phyloP scores from a whole-genome alignment of 2,113 vertebrate genomes.

The Mus pahari region DNA sequence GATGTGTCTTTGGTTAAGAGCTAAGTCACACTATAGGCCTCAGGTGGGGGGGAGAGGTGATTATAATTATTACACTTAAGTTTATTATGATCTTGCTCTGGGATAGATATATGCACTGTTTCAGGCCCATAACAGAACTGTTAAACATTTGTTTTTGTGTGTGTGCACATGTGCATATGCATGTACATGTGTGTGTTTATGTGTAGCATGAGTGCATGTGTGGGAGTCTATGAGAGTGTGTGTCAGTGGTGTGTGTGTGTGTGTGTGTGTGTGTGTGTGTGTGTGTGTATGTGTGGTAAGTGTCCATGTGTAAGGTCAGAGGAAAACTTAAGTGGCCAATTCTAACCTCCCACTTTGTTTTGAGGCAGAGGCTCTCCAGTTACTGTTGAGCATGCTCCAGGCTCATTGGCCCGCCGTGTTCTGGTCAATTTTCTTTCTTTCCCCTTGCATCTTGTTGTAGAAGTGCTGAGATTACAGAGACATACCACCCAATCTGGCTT shows the following conservation, averaged over 20 bases:
- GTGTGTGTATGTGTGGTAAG: too few relatives aligned
- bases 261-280: neutral
- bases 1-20: neutral
- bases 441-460: neutral
- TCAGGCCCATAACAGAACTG: neutral
- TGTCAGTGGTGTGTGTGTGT: neutral
- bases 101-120: rapidly evolving
- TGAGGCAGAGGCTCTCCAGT: neutral
- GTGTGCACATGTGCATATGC: neutral
- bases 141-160: neutral
- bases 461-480: neutral
- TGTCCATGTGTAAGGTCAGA: neutral
- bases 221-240: too few relatives aligned
- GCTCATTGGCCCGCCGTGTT: too few relatives aligned
- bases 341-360: neutral
- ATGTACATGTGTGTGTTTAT: too few relatives aligned
- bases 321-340: neutral
- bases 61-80: neutral
- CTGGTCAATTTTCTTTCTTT: neutral
- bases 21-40: neutral
- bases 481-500: neutral
- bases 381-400: too few relatives aligned
- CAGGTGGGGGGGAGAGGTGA: too few relatives aligned
- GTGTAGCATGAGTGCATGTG: too few relatives aligned
- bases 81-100: neutral